These are phyloP conservation scores for Pristionchus fissidentatus DNA, from an alignment of 2,888 invertebrate genomes.

Conservation along the genomic window DNA sequence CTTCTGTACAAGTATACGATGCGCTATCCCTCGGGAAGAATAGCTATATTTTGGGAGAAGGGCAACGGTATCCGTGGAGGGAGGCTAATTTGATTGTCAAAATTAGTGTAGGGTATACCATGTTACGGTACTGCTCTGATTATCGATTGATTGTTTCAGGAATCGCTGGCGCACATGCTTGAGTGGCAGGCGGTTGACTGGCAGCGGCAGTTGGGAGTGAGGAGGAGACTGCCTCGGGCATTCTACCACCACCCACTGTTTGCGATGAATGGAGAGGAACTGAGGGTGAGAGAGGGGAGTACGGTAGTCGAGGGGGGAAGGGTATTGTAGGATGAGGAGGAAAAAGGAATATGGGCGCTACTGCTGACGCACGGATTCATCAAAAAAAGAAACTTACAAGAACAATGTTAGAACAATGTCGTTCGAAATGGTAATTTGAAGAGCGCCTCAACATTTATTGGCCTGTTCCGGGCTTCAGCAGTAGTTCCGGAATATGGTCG, in stretches of 20 bases:
- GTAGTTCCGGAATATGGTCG: too few relatives aligned
- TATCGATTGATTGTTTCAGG: conserved; percentile 15
- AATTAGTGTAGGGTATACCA: neutral
- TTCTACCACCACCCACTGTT: conserved; percentile 35
- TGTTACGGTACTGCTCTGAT: neutral
- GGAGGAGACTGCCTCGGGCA: conserved; percentile 11
- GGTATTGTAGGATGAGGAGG: neutral
- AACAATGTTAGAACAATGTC: too few relatives aligned
- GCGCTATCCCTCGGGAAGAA: neutral
- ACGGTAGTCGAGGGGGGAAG: neutral
- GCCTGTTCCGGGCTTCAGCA: too few relatives aligned
- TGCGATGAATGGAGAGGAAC: neutral
- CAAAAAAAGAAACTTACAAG: too few relatives aligned
- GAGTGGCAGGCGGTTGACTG: conserved; percentile 42
- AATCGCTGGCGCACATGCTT: conserved; percentile 16
- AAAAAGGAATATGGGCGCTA: too few relatives aligned
- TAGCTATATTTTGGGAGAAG: neutral
- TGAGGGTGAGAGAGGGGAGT: neutral
- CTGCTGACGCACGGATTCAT: too few relatives aligned
- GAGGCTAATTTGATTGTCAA: neutral
- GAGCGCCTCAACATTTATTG: too few relatives aligned
- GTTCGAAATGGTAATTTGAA: too few relatives aligned
- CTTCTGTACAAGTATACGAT: neutral
- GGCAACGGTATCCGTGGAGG: neutral
- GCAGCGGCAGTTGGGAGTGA: conserved; percentile 22